Conservation (phyloP, 2,888 invertebrate genomes). For the Ochlodes sylvanus region DNA sequence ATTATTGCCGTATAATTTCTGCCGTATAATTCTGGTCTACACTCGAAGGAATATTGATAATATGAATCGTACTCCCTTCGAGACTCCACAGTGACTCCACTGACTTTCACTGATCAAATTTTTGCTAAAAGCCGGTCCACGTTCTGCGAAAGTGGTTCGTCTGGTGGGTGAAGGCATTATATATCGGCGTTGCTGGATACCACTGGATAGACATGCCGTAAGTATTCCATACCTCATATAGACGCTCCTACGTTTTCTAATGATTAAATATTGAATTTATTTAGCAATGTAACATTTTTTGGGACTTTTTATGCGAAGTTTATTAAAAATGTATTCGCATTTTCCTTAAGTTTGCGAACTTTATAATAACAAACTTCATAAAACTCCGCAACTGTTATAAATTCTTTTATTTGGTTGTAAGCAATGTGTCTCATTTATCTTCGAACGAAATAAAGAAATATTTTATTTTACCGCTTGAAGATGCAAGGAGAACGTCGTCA, state of each 20-base stretch:
- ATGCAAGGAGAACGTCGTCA: conserved; percentile 34
- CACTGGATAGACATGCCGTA: conserved; percentile 56
- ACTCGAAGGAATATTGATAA: conserved; percentile 55
- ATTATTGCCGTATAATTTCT: too few relatives aligned
- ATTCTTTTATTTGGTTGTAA: conserved; percentile 6
- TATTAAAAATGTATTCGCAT: background rate
- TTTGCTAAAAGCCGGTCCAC: conserved; percentile 82
- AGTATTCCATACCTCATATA: conserved; percentile 52
- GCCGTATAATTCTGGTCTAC: too few relatives aligned
- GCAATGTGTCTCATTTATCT: conserved; percentile 18
- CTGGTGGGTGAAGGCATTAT: conserved; percentile 58
- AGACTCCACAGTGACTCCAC: conserved; percentile 50
- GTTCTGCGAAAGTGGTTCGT: conserved; percentile 81
- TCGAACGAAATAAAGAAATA: conserved; percentile 14
- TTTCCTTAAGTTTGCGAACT: background rate
- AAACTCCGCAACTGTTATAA: background rate
- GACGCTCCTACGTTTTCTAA: conserved; percentile 45
- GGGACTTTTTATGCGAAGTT: too few relatives aligned
- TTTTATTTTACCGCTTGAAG: conserved; percentile 10
- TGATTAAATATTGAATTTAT: background rate
- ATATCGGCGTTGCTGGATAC: conserved; percentile 56
- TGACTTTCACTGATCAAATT: conserved; percentile 84
- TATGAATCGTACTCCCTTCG: conserved; percentile 66
- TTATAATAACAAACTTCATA: background rate
- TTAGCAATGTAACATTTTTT: background rate